Base-by-base conservation (phyloP, 1,140 invertebrate genomes). In the Drosophila erecta region DNA sequence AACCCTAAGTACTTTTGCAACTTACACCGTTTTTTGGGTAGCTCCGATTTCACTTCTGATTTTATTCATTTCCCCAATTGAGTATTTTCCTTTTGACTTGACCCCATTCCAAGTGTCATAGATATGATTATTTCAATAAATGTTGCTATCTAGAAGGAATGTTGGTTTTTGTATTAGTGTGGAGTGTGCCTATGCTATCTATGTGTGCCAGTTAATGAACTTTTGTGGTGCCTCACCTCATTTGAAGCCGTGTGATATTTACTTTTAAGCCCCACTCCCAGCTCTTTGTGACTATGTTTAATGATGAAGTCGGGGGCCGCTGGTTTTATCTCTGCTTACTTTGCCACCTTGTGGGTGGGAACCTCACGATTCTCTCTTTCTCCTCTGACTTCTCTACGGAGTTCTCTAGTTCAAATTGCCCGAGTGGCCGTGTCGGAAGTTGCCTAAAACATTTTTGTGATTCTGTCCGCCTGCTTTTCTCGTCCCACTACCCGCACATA, bases 181-280 rank as follows among this genome's bases (percentile, higher is more conserved):
- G n/a, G 6, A 58, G 37, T 61, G 59, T 33, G 37, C 37, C 37
- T 41, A 33, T 59, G 59, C 54, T 86, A 81, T 81, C 78, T 87
- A 71, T 81, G 49, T 87, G 65, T 86, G 83, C 75, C 81, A 85
- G 51, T 71, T 81, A 54, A 67, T 81, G 64, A 76, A 62, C 77
- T 67, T 64, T 67, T 35, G 47, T 24, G 24, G n/a, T 24, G 24
- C 7, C 40, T 47, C 40, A 69, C 43, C 33, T 11, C 33, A 27
- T 46, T 55, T 55, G 40, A 46, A n/a, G 49, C 62, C 20, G 33
- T 70, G 64, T 49, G 51, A 71, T 71, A 57, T 70, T 47, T 70
- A 69, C 66, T 56, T 40, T 55, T 24, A 14, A n/a, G 30, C 27
- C 41, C 50, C 33, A 17, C 30, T 56, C 35, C 22, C 49, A 37